A percentile compares a stretch with the other conserved stretches of the same genome.
Conservation (phyloP, 2,888 invertebrate genomes). For the Eueremaeus valkanovi region DNA sequence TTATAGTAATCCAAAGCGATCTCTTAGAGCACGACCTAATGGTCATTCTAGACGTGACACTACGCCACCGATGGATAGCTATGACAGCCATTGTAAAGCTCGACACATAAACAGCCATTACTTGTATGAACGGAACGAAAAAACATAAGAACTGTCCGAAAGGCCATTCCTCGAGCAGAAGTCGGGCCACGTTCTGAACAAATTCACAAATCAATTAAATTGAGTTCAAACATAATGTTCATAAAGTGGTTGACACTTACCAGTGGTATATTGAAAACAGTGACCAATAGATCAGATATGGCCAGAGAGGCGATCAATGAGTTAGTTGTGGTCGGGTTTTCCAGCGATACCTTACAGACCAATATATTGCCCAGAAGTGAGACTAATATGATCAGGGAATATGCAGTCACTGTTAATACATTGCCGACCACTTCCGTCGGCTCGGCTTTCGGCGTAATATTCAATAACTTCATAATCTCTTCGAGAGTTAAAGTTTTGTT, state of each 20-base stretch:
- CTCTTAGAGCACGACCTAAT: neutral
- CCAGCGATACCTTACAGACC: slow-evolving; percentile 57
- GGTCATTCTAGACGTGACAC: neutral
- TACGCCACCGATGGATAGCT: slow-evolving; percentile 53
- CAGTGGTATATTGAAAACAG: slow-evolving; percentile 55
- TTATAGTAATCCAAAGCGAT: slow-evolving; percentile 47
- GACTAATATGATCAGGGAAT: slow-evolving; percentile 53
- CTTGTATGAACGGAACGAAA: slow-evolving; percentile 54
- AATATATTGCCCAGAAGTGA: slow-evolving; percentile 54
- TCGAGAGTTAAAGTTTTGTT: neutral
- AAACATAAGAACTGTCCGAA: slow-evolving; percentile 55
- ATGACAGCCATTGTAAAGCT: slow-evolving; percentile 55
- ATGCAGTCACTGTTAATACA: neutral
- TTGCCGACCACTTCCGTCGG: neutral
- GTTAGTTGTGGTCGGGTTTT: slow-evolving; percentile 58
- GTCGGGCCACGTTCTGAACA: slow-evolving; percentile 53
- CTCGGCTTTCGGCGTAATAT: neutral
- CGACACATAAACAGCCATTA: slow-evolving; percentile 51
- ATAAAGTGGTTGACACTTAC: no score
- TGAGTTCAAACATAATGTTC: no score
- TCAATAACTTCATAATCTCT: neutral
- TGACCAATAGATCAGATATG: slow-evolving; percentile 53
- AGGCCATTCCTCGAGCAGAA: slow-evolving; percentile 54
- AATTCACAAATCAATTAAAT: no score
- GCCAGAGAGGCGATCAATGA: slow-evolving; percentile 60